These are phyloP conservation scores for Metacarcinus magister DNA, from an alignment of 2,888 invertebrate species.

Conservation along the genomic window DNA sequence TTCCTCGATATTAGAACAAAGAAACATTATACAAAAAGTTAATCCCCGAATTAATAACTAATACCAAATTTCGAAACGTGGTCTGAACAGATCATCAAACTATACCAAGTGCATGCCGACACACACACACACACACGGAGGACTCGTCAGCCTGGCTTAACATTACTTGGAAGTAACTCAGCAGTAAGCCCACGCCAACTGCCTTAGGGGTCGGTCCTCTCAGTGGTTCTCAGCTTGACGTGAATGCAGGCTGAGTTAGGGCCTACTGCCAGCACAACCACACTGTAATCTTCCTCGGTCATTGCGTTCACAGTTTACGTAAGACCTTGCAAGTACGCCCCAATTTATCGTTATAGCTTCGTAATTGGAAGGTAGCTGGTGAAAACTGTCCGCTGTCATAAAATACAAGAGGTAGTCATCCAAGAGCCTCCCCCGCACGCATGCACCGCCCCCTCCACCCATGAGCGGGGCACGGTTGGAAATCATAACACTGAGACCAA, in stretches of 20 bases:
- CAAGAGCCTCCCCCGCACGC: neutral
- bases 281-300: constrained; percentile 16
- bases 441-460: neutral
- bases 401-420: neutral
- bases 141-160: neutral
- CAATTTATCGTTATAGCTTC: constrained; percentile 7
- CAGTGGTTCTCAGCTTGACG: constrained; percentile 10
- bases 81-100: neutral
- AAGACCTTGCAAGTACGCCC: constrained; percentile 28
- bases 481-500: constrained; percentile 30
- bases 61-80: neutral
- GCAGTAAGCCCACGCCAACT: neutral
- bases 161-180: neutral
- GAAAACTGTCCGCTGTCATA: constrained; percentile 31
- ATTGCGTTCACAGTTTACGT: constrained; percentile 26
- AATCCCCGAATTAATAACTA: neutral
- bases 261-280: neutral
- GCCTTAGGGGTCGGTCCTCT: neutral
- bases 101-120: neutral
- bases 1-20: neutral
- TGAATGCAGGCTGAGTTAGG: neutral
- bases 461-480: constrained; percentile 1
- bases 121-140: neutral
- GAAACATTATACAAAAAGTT: neutral
- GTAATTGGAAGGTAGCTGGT: constrained; percentile 27